Evolutionary conservation across 2,113 vertebrate genomes (phyloP).

Genomic region (Poeciliopsis turrubarensis): DNA sequence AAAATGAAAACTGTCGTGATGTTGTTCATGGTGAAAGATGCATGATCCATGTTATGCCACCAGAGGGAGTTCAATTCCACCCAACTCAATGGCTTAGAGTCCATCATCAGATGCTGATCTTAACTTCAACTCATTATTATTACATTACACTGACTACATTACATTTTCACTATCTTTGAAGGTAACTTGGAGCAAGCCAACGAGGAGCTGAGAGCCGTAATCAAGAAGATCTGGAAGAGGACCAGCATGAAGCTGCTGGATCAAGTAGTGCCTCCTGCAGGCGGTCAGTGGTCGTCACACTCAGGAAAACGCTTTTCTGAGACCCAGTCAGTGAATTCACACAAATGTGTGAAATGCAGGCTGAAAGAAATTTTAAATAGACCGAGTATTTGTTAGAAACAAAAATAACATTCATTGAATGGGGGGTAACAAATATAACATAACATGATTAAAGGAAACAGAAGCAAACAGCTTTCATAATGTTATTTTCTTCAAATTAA

Average conservation of each 20-base stretch:
- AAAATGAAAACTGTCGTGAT: background rate
- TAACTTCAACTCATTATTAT: background rate
- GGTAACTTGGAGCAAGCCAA: conserved; percentile 99
- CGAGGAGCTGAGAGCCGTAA: conserved; percentile 94
- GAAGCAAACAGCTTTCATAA: too few relatives aligned
- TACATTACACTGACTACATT: too few relatives aligned
- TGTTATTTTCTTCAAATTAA: too few relatives aligned
- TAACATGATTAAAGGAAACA: background rate
- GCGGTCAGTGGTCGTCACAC: conserved; percentile 86
- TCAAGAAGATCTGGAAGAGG: conserved; percentile 99
- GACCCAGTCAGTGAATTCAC: background rate
- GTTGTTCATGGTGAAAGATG: too few relatives aligned
- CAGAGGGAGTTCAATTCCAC: background rate
- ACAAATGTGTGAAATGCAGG: background rate
- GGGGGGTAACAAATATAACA: background rate
- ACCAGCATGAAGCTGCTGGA: conserved; percentile 98
- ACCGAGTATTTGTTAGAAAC: background rate
- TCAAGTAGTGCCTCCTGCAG: conserved; percentile 97
- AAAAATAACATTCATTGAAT: background rate
- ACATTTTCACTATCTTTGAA: conserved; percentile 53
- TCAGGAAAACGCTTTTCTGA: background rate
- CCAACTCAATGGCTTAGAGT: background rate
- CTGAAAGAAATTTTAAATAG: background rate
- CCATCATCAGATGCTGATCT: background rate
- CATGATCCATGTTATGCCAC: background rate